Conservation (phyloP, 2,888 invertebrate genomes). For the Thecocarcelia acutangulata region DNA sequence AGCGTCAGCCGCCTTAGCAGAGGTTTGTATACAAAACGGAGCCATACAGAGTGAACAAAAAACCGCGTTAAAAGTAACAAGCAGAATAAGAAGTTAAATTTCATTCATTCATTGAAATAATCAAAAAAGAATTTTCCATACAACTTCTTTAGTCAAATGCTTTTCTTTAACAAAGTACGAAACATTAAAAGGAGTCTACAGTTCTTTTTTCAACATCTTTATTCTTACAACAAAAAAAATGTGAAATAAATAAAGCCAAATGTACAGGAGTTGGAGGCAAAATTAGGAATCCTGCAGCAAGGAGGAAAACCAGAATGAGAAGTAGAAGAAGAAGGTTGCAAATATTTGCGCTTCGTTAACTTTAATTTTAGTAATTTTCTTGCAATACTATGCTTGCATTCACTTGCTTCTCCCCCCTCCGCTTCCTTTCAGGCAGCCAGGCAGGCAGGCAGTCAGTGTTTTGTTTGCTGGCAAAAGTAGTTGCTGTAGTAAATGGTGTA, state of each 20-base stretch:
- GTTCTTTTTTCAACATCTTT: constrained; percentile 1
- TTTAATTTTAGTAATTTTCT: constrained; percentile 77
- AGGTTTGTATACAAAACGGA: constrained; percentile 20
- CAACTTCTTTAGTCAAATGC: constrained; percentile 15
- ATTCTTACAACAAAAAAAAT: not conserved
- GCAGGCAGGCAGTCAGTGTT: too few relatives aligned
- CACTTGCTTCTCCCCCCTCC: not conserved
- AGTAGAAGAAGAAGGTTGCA: constrained; percentile 42
- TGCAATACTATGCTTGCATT: constrained; percentile 65
- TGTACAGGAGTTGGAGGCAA: constrained; percentile 14
- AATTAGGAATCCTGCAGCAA: constrained; percentile 45
- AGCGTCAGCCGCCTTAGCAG: not conserved
- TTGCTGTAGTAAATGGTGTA: constrained; percentile 1
- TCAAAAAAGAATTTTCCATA: not conserved
- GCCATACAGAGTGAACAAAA: constrained; percentile 6
- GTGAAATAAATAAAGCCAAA: constrained; percentile 1
- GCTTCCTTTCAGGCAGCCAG: not conserved
- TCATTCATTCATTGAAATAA: constrained; percentile 37
- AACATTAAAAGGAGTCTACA: constrained; percentile 33
- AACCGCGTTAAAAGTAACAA: constrained; percentile 29
- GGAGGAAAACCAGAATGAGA: too few relatives aligned
- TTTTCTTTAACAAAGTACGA: constrained; percentile 9
- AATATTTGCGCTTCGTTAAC: constrained; percentile 79
- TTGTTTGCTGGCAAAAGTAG: too few relatives aligned
- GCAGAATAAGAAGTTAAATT: constrained; percentile 42